These are phyloP conservation scores for Gorsachius magnificus DNA, from an alignment of 2,797 vertebrate genomes.

Conservation along the genomic window DNA sequence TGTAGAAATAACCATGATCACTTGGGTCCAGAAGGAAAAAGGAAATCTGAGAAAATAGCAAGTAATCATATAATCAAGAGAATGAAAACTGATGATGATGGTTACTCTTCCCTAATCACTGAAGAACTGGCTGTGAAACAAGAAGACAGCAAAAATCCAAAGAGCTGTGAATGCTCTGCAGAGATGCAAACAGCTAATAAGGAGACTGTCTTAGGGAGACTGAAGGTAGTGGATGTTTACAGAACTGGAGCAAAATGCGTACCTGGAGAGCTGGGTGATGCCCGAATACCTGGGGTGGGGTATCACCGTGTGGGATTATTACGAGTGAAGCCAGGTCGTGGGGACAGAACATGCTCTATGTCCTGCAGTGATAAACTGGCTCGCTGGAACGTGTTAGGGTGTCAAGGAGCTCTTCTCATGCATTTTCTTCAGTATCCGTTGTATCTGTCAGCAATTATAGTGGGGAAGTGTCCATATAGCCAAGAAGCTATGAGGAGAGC, in stretches of 20 bases:
- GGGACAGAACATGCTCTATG: slow-evolving; percentile 88
- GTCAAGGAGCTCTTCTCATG: slow-evolving; percentile 92
- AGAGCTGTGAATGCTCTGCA: neutral
- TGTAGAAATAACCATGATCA: neutral
- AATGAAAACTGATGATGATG: slow-evolving; percentile 1
- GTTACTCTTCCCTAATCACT: neutral
- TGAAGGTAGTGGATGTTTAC: slow-evolving; percentile 76
- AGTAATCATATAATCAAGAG: slow-evolving; percentile 34
- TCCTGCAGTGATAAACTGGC: slow-evolving; percentile 96
- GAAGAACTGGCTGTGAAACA: neutral
- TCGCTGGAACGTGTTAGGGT: slow-evolving; percentile 90
- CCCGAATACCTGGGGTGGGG: slow-evolving; percentile 70
- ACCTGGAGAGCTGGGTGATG: slow-evolving; percentile 79
- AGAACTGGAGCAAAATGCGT: slow-evolving; percentile 95
- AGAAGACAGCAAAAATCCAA: neutral
- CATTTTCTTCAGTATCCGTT: slow-evolving; percentile 89
- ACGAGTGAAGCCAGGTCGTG: slow-evolving; percentile 92
- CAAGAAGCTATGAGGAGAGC: slow-evolving; percentile 84
- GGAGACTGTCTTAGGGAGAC: neutral
- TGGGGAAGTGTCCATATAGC: slow-evolving; percentile 89
- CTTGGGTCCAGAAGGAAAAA: slow-evolving; percentile 61
- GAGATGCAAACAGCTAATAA: neutral
- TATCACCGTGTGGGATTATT: slow-evolving; percentile 87
- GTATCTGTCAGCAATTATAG: slow-evolving; percentile 85
- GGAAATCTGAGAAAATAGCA: slow-evolving; percentile 34